Evolutionary conservation across 2,888 invertebrate species (phyloP).

Genomic region (Scotopteryx bipunctaria): DNA sequence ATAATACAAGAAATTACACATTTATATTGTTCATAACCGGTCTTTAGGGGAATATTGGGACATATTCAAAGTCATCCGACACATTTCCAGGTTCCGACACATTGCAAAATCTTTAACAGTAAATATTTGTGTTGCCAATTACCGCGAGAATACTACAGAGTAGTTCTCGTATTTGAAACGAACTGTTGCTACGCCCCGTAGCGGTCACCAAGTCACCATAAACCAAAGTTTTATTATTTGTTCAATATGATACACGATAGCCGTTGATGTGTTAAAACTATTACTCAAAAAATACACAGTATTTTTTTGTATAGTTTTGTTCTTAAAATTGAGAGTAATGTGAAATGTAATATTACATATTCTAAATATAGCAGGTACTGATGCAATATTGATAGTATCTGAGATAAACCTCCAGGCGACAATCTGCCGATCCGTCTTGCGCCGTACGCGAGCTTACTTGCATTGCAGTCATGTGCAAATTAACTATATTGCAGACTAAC

Average conservation of each 20-base stretch:
- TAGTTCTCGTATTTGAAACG: too few relatives aligned
- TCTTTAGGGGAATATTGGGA: conserved; percentile 7
- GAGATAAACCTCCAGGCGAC: conserved; percentile 45
- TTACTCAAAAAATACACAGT: too few relatives aligned
- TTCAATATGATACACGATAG: too few relatives aligned
- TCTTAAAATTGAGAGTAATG: too few relatives aligned
- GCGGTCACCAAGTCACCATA: too few relatives aligned
- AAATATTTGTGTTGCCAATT: not conserved
- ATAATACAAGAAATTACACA: conserved; percentile 8
- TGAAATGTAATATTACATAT: too few relatives aligned
- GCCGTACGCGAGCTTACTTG: conserved; percentile 25
- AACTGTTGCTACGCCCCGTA: too few relatives aligned
- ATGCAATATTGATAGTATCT: conserved; percentile 27
- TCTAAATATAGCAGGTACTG: conserved; percentile 14
- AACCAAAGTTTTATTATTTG: too few relatives aligned
- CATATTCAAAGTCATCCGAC: not conserved
- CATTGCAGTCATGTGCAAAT: conserved; percentile 21
- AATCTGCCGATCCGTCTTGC: conserved; percentile 49
- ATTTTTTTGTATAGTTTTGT: too few relatives aligned
- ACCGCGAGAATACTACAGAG: too few relatives aligned
- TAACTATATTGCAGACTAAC: conserved; percentile 12
- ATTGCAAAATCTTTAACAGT: too few relatives aligned
- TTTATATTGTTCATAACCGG: conserved; percentile 1
- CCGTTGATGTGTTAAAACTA: too few relatives aligned
- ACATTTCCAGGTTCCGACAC: not conserved